Base-by-base conservation (phyloP, 2,797 vertebrate genomes). In the Calcarius lapponicus region DNA sequence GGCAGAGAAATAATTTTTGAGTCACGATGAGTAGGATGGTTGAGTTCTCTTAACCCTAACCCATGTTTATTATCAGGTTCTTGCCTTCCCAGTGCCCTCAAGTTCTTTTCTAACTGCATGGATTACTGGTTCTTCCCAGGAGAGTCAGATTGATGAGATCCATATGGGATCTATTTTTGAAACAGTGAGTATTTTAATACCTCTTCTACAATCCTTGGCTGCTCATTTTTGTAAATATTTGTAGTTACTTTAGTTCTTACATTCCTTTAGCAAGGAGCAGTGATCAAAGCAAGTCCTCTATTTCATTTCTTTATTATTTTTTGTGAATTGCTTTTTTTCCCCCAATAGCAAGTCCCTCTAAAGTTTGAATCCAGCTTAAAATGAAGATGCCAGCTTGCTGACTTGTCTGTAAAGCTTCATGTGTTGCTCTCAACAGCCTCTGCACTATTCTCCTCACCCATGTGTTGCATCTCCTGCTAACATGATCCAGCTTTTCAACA, bases 161-260 rank as follows among this genome's bases (percentile, higher is more conserved):
- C 24, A 42, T 50, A 28, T 36, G 42, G 36, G 29, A 54, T 58
- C 29, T 74, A 7, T 26, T 90, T 94, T 84, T 86, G 64, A 86
- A 95, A 67, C 13, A 69, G 38, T 45, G 28, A 64, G 13, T 53
- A 31, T 88, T 94, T 88, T 78, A 54, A 50, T 74, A 56, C n/a
- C 9, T 57, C 42, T 51, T n/a, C 34, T 80, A 38, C 34, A 86
- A 50, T 61, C 12, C 3, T n/a, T 61, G 42, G 17, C 32, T 71
- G 11, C 3, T 70, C 56, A n/a, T 64, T 95, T 82, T 83, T 65
- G 43, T 73, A 92, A 93, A 89, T 72, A 92, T 69, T 84, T 86
- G 21, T 61, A 45, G 42, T 61, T 75, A 84, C 12, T 78, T 56
- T 16, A 56, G 26, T 45, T 83, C 17, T 86, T 65, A n/a, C 32